Evolutionary conservation across 2,797 vertebrate species (phyloP).

Genomic region (Oreonectes daqikongensis): DNA sequence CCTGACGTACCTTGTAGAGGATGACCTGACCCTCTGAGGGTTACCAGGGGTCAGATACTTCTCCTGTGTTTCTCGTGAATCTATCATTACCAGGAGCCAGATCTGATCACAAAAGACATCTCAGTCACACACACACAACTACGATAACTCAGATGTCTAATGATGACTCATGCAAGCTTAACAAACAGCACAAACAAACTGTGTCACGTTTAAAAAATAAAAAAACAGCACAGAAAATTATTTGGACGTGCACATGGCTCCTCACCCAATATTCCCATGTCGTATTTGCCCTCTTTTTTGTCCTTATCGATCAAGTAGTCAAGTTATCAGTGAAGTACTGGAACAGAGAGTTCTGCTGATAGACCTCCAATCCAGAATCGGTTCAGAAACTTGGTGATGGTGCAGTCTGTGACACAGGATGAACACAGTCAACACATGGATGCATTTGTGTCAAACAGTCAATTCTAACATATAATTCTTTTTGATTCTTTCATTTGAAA

Average conservation of each 20-base stretch:
- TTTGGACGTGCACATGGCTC: too few species aligned
- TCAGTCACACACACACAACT: not conserved
- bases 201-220: not conserved
- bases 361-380: conserved; percentile 98
- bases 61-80: conserved; percentile 95
- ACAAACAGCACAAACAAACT: too few species aligned
- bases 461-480: too few species aligned
- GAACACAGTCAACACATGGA: too few species aligned
- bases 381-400: conserved; percentile 96
- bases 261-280: conserved; percentile 97
- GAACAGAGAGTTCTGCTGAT: conserved; percentile 95
- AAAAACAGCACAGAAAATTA: not conserved
- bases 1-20: conserved; percentile 97
- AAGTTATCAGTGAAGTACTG: conserved; percentile 98
- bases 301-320: conserved; percentile 94
- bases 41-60: conserved; percentile 90
- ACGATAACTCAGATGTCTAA: not conserved
- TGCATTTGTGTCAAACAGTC: too few species aligned
- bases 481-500: too few species aligned
- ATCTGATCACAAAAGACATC: conserved; percentile 73
- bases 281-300: conserved; percentile 98
- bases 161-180: too few species aligned
- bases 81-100: conserved; percentile 93
- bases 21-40: conserved; percentile 95
- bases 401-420: conserved; percentile 82